A percentile compares a stretch with the other conserved stretches of the same genome.
Conservation (phyloP, 1,140 invertebrate genomes). For the Bombus ignitus region DNA sequence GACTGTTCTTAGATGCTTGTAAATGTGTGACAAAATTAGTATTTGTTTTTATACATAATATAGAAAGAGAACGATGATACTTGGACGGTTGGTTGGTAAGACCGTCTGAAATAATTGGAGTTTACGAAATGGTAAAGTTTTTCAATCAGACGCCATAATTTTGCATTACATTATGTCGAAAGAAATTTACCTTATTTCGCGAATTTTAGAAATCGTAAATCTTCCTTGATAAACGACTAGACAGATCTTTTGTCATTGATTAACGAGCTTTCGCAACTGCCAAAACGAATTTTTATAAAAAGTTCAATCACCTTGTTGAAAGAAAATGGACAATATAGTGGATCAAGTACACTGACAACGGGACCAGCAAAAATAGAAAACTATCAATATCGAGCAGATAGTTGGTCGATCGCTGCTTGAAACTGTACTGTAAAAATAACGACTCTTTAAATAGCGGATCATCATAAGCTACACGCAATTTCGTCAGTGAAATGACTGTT, state of each 20-base stretch:
- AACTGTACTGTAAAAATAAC: conserved; percentile 41
- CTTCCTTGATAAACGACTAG: not conserved
- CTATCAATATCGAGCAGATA: conserved; percentile 33
- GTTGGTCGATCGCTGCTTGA: conserved; percentile 18
- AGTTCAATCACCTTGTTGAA: conserved; percentile 30
- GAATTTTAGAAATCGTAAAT: not conserved
- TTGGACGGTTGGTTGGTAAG: not conserved
- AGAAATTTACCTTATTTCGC: not conserved
- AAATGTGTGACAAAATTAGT: not conserved
- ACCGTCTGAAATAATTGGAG: too few species aligned
- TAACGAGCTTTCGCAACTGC: not conserved
- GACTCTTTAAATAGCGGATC: conserved; percentile 41
- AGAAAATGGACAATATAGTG: not conserved
- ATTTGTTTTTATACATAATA: not conserved
- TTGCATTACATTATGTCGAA: not conserved
- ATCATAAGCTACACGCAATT: conserved; percentile 26
- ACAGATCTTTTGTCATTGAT: not conserved
- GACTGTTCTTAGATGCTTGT: not conserved
- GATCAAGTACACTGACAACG: not conserved
- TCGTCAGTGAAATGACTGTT: conserved; percentile 36
- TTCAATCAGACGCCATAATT: accelerated
- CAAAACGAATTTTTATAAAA: not conserved
- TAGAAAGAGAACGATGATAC: not conserved
- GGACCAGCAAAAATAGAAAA: conserved; percentile 30
- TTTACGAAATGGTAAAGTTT: too few species aligned